Evolutionary conservation across 2,113 vertebrate species (phyloP), one percentile per base, ranked within the genome.

Genomic region (Passerina amoena): DNA sequence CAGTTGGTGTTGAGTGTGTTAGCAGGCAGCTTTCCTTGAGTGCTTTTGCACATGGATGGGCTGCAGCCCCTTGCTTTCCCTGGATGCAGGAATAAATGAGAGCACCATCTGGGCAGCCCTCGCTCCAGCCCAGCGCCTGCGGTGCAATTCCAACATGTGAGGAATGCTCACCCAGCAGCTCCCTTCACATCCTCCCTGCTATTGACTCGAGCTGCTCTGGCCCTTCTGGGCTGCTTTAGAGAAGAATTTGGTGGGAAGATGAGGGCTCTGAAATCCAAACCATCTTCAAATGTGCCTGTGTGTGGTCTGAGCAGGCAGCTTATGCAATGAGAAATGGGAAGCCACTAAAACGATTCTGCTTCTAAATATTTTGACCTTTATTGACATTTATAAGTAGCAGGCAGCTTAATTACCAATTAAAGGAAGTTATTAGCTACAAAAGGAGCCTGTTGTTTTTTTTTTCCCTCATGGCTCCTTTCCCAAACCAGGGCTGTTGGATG

Each of bases 321-420:
- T 81, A 87, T 79, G 94, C 94, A 94, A 94, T 44, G 95, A 96
- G 96, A 69, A 94, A 95, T 92, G 96, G 96, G 94, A 96, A 95
- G 95, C 95, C 92, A 82, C 96, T 95, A 94, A 97, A 97, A 94
- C 94, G 81, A 96, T 96, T 95, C 94, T 94, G 94, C 94, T 87
- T 94, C 94, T 97, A 97, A 96, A 97, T 97, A 96, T 96, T 96
- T 96, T 96, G 96, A 94, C 96, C 96, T 97, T 95, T 95, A 96
- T 97, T 97, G 96, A 97, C 96, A 96, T 96, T 97, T 96, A 84
- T 96, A 97, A 96, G 94, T 97, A 96, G 96, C 93, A 96, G 86
- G 96, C 96, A 79, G 96, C 95, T 95, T 96, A 96, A 96, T 96
- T 97, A 97, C 86, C 96, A 97, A 96, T 96, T 95, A 96, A 92